Base-by-base conservation (phyloP, 2,888 invertebrate species). In the Crepidodera aurea region DNA sequence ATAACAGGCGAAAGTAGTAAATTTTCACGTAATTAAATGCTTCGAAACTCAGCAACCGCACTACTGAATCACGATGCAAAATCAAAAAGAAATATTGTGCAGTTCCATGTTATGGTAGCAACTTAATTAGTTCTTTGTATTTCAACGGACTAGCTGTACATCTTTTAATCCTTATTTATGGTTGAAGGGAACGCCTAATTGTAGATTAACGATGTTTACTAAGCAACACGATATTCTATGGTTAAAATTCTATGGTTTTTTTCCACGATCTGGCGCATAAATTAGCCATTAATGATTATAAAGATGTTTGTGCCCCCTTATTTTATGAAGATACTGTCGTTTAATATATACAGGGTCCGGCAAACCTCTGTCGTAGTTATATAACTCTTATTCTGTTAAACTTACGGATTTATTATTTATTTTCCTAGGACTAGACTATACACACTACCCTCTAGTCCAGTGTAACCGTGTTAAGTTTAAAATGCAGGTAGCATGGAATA, bases 51-150 rank as follows among this genome's bases (percentile, higher is more conserved):
- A 39, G 48, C 39, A 50, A 65, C 60, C 57, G 54, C 60, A 44
- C 40, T 27, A 19, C 50, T 39, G 57, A 55, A 64, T 67, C 66
- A 67, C 64, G 66, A 64, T 63, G 60, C 63, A 59, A 60, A 66
- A 64, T 64, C 66, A 55, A 61, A 68, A 68, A 68, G 68, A 68
- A 68, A 63, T 68, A 68, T 68, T 66, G 66, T 61, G 63, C 68
- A 67, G 64, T 66, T 66, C 58, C 67, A 67, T 63, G 69, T 67
- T 62, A 69, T 66, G 57, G 64, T 60, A 48, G 42, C n/a, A 67
- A 67, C 69, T 69, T 69, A 69, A 69, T 69, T 69, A 69, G 60
- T 64, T 69, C 66, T 66, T 67, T 67, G 63, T 67, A 67, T 64
- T 62, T 66, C 58, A 62, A 56, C 60, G 56, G 44, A 32, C 44